A percentile compares a stretch with the other conserved stretches of the same genome.
phyloP scores from a whole-genome alignment of 2,888 invertebrate genomes.

The Erpobdella octoculata region DNA sequence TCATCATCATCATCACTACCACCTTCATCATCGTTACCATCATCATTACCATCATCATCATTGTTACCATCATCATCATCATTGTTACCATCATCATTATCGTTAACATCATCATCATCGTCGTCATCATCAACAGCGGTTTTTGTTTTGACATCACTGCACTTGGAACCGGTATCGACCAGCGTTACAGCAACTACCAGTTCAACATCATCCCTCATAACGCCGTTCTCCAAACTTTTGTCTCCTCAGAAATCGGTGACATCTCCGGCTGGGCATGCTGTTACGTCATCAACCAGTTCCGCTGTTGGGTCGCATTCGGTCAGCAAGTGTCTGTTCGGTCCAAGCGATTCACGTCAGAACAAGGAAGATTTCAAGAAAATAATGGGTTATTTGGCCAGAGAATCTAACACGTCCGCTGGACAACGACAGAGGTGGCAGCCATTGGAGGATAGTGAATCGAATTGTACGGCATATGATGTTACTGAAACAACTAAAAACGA shows the following conservation, averaged over 20 bases:
- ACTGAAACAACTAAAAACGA: too few species aligned
- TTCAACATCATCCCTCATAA: too few species aligned
- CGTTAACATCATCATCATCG: conserved; percentile 3
- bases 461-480: neutral
- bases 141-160: too few species aligned
- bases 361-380: neutral
- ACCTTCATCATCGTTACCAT: neutral
- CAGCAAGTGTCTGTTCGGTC: conserved; percentile 6
- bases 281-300: too few species aligned
- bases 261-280: neutral
- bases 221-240: neutral
- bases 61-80: conserved; percentile 12
- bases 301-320: neutral
- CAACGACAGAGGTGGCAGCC: too few species aligned
- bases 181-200: too few species aligned
- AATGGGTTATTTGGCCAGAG: neutral
- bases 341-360: neutral
- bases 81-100: conserved; percentile 22
- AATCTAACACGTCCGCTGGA: too few species aligned
- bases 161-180: too few species aligned
- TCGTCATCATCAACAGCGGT: conserved; percentile 17
- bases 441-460: neutral
- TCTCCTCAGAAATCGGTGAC: neutral
- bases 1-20: neutral
- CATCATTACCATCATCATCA: neutral